phyloP scores from a whole-genome alignment of 2,888 invertebrate genomes.

The Penaeus monodon region DNA sequence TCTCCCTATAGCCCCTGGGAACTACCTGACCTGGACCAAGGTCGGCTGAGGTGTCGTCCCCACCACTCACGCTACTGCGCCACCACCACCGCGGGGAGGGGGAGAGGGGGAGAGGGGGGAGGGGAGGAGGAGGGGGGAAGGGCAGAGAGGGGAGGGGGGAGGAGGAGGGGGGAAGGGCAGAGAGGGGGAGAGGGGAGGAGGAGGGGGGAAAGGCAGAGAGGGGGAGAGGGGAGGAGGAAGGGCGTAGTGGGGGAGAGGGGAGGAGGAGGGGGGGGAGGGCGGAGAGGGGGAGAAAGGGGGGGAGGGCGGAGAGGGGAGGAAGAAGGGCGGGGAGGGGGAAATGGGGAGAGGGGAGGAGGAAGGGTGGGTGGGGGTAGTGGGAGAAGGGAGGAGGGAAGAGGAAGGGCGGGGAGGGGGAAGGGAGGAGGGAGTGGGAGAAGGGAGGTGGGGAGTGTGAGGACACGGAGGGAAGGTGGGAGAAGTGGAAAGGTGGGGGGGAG shows the following conservation, averaged over 20 bases:
- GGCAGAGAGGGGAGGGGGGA: background rate
- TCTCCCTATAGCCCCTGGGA: conserved; percentile 50
- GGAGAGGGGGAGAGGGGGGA: background rate
- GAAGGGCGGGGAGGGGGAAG: background rate
- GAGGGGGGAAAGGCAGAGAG: background rate
- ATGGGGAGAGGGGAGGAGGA: background rate
- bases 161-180: background rate
- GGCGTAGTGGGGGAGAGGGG: background rate
- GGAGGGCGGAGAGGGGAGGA: background rate
- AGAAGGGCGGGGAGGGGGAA: background rate
- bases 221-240: background rate
- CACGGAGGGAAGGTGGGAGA: background rate
- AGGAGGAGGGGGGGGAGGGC: too few species aligned
- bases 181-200: too few species aligned
- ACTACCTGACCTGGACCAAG: conserved; percentile 57
- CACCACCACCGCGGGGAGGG: background rate
- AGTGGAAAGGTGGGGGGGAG: background rate
- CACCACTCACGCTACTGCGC: conserved; percentile 38
- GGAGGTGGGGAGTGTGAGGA: background rate
- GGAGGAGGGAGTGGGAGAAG: background rate
- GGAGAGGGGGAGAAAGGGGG: background rate
- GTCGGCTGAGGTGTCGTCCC: conserved; percentile 38
- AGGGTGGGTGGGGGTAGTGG: background rate
- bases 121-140: background rate
- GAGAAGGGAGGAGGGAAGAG: background rate